Conservation (phyloP, 1,140 invertebrate species). For the Scylla paramamosain region DNA sequence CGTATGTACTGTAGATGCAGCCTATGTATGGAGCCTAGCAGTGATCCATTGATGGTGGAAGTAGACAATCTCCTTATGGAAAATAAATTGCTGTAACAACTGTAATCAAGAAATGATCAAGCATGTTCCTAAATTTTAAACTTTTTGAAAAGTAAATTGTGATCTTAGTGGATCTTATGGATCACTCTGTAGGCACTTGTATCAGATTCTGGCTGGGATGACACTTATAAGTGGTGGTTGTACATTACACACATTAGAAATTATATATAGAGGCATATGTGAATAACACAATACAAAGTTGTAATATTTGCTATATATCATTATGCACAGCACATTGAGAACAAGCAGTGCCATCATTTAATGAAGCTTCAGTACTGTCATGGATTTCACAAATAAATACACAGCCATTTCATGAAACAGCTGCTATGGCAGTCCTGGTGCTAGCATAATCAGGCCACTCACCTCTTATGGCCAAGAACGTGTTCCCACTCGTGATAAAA, state of each 20-base stretch:
- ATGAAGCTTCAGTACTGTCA: no score
- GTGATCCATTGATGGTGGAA: neutral
- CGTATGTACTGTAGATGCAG: slow-evolving; percentile 39
- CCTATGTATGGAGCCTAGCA: neutral
- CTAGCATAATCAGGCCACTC: no score
- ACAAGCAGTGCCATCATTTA: no score
- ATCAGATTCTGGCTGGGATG: slow-evolving; percentile 40
- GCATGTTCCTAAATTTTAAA: no score
- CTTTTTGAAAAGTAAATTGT: neutral
- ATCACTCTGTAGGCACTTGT: neutral
- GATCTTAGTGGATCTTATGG: neutral
- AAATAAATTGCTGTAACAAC: neutral
- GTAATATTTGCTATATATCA: slow-evolving; percentile 24
- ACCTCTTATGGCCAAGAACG: no score
- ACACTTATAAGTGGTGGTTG: slow-evolving; percentile 59
- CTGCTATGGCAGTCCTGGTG: no score
- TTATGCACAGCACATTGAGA: neutral
- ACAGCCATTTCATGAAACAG: no score
- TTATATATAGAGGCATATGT: neutral
- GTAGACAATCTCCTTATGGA: neutral
- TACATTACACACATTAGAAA: slow-evolving; percentile 22
- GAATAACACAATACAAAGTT: slow-evolving; percentile 2
- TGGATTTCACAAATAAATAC: no score
- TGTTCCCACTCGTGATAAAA: neutral
- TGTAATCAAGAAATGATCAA: no score